Evolutionary conservation across 1,140 invertebrate species (phyloP).

Genomic region (Paraescarpia echinospica): DNA sequence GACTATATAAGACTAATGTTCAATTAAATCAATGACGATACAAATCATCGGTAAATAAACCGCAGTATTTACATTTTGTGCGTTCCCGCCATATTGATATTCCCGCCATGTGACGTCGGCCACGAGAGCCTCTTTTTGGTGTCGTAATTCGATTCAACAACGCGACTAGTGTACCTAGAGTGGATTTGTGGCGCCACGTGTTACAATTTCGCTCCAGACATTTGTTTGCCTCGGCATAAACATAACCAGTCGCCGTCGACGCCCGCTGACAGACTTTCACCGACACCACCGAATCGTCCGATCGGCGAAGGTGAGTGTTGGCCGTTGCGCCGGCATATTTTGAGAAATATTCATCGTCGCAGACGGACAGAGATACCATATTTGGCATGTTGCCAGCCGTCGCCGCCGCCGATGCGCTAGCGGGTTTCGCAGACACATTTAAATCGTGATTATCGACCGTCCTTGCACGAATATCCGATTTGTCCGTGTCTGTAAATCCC

Average conservation of each 20-base stretch:
- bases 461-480: not conserved
- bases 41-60: not conserved
- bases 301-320: not conserved
- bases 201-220: not conserved
- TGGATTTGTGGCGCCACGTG: slow-evolving; percentile 3
- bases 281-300: not conserved
- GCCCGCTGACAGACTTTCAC: not conserved
- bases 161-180: not conserved
- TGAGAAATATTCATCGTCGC: not conserved
- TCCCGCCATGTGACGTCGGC: not conserved
- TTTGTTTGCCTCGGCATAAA: not conserved
- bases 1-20: too few species aligned
- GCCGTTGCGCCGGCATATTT: not conserved
- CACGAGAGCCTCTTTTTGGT: slow-evolving; percentile 3
- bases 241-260: not conserved
- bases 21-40: not conserved
- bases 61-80: not conserved
- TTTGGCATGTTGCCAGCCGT: slow-evolving; percentile 3
- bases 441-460: slow-evolving; percentile 5
- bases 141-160: not conserved
- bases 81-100: not conserved
- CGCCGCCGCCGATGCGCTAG: not conserved
- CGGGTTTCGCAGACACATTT: not conserved
- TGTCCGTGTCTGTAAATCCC: not conserved
- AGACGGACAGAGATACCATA: not conserved